Percentiles rank a stretch among this genome's conserved stretches.
These are phyloP conservation scores for Eudyptes chrysolophus DNA, from an alignment of 2,113 vertebrate species.

Conservation along the genomic window DNA sequence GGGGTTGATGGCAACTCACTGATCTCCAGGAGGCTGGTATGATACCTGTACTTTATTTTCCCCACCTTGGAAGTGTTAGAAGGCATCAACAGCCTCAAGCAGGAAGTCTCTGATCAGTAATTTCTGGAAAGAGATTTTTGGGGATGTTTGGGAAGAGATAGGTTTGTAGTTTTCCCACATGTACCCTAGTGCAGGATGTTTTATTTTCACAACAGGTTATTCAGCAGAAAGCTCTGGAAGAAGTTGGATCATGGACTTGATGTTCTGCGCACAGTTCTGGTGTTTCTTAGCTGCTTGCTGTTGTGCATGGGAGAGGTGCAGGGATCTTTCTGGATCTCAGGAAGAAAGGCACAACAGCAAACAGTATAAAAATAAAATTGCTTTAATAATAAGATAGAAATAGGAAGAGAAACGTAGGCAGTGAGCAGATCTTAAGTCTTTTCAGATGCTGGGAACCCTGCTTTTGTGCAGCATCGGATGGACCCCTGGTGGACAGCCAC, in stretches of 20 bases:
- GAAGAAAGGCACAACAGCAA: not conserved
- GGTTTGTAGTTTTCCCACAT: not conserved
- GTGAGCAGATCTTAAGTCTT: not conserved
- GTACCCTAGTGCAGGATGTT: not conserved
- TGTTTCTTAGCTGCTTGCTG: not conserved
- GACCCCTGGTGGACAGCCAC: not conserved
- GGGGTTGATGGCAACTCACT: not conserved
- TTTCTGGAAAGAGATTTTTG: not conserved
- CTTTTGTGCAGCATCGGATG: not conserved
- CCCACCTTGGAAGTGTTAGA: not conserved
- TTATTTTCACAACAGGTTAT: not conserved
- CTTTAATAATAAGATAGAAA: not conserved
- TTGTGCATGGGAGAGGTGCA: not conserved
- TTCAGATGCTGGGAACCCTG: not conserved
- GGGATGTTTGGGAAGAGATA: not conserved
- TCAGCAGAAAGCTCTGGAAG: not conserved
- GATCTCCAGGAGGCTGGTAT: not conserved
- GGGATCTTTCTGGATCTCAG: not conserved
- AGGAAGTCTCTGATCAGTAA: not conserved
- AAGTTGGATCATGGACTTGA: not conserved
- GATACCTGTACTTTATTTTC: not conserved
- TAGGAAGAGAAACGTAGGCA: not conserved
- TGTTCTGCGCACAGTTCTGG: not conserved
- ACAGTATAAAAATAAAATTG: not conserved
- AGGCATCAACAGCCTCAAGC: not conserved